Conservation (phyloP, 1,140 invertebrate genomes). For the Anastatus disparis region DNA sequence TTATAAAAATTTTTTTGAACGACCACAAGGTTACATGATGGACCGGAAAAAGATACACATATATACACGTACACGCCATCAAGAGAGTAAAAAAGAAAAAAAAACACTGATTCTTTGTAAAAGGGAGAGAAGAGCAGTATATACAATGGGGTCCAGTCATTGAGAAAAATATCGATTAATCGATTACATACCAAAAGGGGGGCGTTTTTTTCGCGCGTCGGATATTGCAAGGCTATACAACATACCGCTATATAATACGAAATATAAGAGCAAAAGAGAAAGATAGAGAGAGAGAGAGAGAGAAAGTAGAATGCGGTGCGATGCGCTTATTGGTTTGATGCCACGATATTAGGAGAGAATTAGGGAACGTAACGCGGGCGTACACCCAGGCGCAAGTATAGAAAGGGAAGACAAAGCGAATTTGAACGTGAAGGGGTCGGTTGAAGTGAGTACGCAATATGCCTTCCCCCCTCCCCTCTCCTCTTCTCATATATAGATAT, state of each 20-base stretch:
- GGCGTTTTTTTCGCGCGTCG: slow-evolving; percentile 24
- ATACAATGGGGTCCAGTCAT: background rate
- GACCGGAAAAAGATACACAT: no score
- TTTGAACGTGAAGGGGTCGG: slow-evolving; percentile 23
- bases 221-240: slow-evolving; percentile 29
- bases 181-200: slow-evolving; percentile 14
- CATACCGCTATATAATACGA: no score
- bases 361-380: slow-evolving; percentile 17
- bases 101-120: no score
- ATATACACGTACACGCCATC: no score
- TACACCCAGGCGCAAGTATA: background rate
- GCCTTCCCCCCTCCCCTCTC: no score
- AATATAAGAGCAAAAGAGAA: no score
- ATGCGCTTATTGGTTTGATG: slow-evolving; percentile 37
- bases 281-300: no score
- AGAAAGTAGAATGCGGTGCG: slow-evolving; percentile 25
- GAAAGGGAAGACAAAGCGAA: slow-evolving; percentile 35
- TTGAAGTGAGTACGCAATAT: background rate
- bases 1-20: no score
- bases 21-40: no score
- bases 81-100: no score
- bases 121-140: background rate
- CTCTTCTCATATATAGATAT: no score
- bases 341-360: slow-evolving; percentile 38
- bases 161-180: slow-evolving; percentile 37